These are phyloP conservation scores for Catagonus wagneri DNA, from an alignment of 2,113 vertebrate species.

Conservation along the genomic window DNA sequence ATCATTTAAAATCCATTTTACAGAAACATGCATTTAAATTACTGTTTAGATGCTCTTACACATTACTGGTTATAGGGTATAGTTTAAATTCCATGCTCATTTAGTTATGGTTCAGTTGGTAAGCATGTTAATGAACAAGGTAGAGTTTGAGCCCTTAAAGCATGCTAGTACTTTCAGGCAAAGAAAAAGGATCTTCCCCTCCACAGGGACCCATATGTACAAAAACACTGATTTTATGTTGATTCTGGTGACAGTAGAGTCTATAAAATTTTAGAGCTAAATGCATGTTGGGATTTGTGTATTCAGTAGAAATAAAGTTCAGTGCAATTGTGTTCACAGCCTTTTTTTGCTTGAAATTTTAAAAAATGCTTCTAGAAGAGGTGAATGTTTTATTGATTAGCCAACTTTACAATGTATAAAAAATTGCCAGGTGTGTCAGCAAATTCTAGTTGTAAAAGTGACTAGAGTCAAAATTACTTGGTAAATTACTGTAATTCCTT, in stretches of 20 bases:
- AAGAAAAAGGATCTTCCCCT: slow-evolving; percentile 47
- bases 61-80: slow-evolving; percentile 56
- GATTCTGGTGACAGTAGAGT: slow-evolving; percentile 65
- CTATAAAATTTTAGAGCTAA: slow-evolving; percentile 64
- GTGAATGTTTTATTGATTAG: slow-evolving; percentile 82
- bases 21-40: slow-evolving; percentile 80
- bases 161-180: slow-evolving; percentile 59
- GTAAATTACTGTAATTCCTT: slow-evolving; percentile 73
- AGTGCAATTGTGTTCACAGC: not conserved
- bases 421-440: slow-evolving; percentile 77
- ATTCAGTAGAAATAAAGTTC: slow-evolving; percentile 59
- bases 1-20: slow-evolving; percentile 62
- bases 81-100: slow-evolving; percentile 71
- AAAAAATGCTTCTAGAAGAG: slow-evolving; percentile 73
- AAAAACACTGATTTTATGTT: slow-evolving; percentile 51
- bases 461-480: slow-evolving; percentile 65
- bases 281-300: not conserved
- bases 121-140: slow-evolving; percentile 77
- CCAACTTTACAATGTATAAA: slow-evolving; percentile 71
- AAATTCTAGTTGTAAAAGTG: slow-evolving; percentile 79
- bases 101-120: slow-evolving; percentile 74
- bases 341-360: slow-evolving; percentile 50
- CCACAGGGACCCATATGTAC: not conserved
- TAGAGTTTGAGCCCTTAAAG: slow-evolving; percentile 60
- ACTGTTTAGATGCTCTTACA: slow-evolving; percentile 56